phyloP scores from a whole-genome alignment of 1,140 invertebrate species.

The Eriosoma lanigerum region DNA sequence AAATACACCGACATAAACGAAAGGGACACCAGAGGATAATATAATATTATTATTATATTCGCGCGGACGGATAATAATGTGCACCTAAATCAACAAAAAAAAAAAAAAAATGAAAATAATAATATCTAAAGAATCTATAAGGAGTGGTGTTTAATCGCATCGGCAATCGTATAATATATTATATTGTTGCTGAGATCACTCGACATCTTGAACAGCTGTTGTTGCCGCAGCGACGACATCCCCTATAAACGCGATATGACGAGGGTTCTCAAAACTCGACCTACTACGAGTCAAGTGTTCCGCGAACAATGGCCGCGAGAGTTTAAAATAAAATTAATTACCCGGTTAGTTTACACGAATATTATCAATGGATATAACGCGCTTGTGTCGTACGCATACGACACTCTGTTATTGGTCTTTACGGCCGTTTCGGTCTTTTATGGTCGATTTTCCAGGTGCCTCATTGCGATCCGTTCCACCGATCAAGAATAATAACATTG shows the following conservation, averaged over 20 bases:
- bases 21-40: not conserved
- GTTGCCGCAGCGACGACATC: not conserved
- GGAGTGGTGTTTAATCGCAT: conserved; percentile 33
- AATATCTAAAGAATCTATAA: not conserved
- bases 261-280: conserved; percentile 47
- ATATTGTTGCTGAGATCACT: conserved; percentile 33
- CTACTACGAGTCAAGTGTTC: conserved; percentile 30
- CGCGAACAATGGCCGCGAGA: conserved; percentile 33
- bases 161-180: conserved; percentile 16
- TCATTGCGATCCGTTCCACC: conserved; percentile 2
- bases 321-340: conserved; percentile 51
- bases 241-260: not conserved
- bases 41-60: conserved; percentile 30
- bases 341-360: conserved; percentile 17
- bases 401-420: not conserved
- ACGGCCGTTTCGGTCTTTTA: conserved; percentile 2
- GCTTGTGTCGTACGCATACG: not conserved
- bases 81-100: conserved; percentile 40
- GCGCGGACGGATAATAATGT: conserved; percentile 16
- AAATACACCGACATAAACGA: not conserved
- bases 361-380: not conserved
- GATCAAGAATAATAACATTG: conserved; percentile 17
- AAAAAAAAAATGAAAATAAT: not conserved
- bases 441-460: conserved; percentile 44
- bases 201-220: conserved; percentile 45